Conservation (phyloP, 2,888 invertebrate species). For the Perizoma flavofasciatum region DNA sequence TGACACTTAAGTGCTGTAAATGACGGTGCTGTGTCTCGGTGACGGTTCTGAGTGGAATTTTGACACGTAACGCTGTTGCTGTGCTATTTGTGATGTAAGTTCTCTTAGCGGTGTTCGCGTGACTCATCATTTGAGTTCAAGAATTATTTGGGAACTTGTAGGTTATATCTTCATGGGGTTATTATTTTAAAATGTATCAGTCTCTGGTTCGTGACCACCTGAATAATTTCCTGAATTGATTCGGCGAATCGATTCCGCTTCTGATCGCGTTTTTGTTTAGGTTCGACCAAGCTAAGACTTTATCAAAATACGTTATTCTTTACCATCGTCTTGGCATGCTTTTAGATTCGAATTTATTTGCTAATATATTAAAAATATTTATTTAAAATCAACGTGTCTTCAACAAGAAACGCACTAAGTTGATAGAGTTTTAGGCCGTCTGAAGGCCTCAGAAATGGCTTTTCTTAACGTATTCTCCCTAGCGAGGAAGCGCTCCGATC, state of each 20-base stretch:
- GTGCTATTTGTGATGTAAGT: slow-evolving; percentile 41
- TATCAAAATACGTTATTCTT: slow-evolving; percentile 1
- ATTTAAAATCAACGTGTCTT: too few relatives aligned
- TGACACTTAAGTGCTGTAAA: slow-evolving; percentile 21
- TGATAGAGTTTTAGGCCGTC: too few relatives aligned
- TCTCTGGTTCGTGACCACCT: too few relatives aligned
- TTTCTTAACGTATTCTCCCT: too few relatives aligned
- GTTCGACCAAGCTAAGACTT: background rate
- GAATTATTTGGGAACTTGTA: background rate
- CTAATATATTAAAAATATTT: too few relatives aligned
- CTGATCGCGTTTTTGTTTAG: slow-evolving; percentile 24
- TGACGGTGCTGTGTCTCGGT: slow-evolving; percentile 16
- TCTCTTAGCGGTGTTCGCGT: slow-evolving; percentile 26
- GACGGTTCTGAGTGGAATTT: slow-evolving; percentile 18
- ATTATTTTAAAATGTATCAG: too few relatives aligned
- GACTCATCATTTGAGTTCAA: slow-evolving; percentile 17
- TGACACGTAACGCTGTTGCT: slow-evolving; percentile 23
- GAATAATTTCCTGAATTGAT: slow-evolving; percentile 13
- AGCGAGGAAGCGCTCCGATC: too few relatives aligned
- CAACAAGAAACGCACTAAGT: too few relatives aligned
- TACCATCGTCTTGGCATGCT: background rate
- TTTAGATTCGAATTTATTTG: too few relatives aligned
- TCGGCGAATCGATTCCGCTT: slow-evolving; percentile 18
- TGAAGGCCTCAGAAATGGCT: too few relatives aligned
- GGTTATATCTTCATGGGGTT: too few relatives aligned